phyloP scores from a whole-genome alignment of 2,797 vertebrate species.

The Masticophis lateralis region DNA sequence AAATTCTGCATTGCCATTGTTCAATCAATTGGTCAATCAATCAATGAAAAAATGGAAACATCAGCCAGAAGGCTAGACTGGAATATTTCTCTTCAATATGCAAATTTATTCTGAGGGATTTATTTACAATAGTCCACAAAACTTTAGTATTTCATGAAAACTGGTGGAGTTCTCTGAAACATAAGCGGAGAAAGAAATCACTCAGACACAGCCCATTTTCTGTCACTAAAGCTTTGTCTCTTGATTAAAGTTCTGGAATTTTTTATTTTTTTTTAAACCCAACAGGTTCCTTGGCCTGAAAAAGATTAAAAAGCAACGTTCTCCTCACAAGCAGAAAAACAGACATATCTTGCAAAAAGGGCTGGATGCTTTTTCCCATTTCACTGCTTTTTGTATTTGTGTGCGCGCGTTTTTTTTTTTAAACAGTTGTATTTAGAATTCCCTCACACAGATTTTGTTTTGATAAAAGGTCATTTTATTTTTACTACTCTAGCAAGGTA shows the following conservation, averaged over 20 bases:
- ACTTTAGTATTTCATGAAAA: neutral
- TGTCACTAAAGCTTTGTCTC: neutral
- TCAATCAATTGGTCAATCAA: neutral
- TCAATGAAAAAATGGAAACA: neutral
- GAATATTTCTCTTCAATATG: too few relatives aligned
- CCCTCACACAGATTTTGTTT: neutral
- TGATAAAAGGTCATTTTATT: neutral
- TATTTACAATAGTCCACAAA: neutral
- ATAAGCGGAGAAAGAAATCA: neutral
- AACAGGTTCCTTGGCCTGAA: neutral
- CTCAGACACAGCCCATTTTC: neutral
- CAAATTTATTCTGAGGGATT: neutral
- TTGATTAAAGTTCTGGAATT: neutral
- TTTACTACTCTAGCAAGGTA: neutral
- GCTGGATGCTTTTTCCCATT: neutral
- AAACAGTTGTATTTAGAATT: neutral
- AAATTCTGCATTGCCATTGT: neutral
- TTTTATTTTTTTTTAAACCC: neutral
- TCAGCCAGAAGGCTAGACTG: neutral
- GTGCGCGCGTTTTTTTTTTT: rapidly evolving
- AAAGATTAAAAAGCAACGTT: neutral
- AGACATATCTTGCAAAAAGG: neutral
- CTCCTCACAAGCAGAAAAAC: neutral
- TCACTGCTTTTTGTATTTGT: neutral
- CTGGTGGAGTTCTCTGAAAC: neutral